Evolutionary conservation across 1,140 invertebrate species (phyloP).

Genomic region (Macrotrachela quadricornifera): DNA sequence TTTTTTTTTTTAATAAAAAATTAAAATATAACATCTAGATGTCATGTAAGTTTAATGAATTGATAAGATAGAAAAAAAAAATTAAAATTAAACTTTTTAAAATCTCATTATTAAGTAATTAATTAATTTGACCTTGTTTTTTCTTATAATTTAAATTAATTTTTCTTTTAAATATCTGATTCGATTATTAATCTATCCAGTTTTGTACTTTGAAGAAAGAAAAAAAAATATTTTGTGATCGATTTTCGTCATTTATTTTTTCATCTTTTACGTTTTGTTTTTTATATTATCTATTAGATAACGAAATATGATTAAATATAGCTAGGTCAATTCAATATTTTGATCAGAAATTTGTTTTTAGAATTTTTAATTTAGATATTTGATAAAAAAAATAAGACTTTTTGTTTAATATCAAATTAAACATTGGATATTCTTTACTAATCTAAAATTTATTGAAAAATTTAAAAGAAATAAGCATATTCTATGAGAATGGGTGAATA

Average conservation of each 20-base stretch:
- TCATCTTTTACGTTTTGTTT: too few relatives aligned
- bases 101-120: too few relatives aligned
- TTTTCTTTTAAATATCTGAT: conserved; percentile 57
- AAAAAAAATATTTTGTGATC: too few relatives aligned
- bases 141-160: too few relatives aligned
- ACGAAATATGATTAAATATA: conserved; percentile 78
- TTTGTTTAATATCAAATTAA: conserved; percentile 76
- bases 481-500: too few relatives aligned
- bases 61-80: too few relatives aligned
- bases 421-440: conserved; percentile 95
- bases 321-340: conserved; percentile 75
- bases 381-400: conserved; percentile 65
- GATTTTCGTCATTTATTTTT: too few relatives aligned
- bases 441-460: conserved; percentile 67
- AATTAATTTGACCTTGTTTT: too few relatives aligned
- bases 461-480: conserved; percentile 44
- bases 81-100: too few relatives aligned
- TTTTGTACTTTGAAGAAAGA: conserved; percentile 61
- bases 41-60: too few relatives aligned
- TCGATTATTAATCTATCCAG: conserved; percentile 83
- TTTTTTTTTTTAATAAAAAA: too few relatives aligned
- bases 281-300: conserved; percentile 37
- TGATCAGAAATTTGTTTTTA: conserved; percentile 69
- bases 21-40: too few relatives aligned
- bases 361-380: conserved; percentile 43